Conservation (phyloP, 64 coral and sea anemone species). For the Anthopleura sola region DNA sequence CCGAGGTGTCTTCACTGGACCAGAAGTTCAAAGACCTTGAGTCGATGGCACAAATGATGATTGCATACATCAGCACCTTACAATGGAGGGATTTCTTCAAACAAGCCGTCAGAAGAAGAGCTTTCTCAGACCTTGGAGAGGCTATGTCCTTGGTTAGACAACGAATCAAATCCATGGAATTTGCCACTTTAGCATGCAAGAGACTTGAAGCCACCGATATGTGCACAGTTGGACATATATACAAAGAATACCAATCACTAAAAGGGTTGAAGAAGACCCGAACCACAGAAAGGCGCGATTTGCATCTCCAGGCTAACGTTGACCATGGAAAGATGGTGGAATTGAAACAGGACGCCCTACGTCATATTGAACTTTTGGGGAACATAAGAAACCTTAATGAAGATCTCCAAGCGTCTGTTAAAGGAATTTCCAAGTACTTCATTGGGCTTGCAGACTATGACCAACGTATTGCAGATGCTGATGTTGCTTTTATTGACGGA, state of each 20-base stretch:
- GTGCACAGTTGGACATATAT: conserved; percentile 48
- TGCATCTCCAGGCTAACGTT: conserved; percentile 22
- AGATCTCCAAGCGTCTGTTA: not conserved
- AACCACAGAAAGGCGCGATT: not conserved
- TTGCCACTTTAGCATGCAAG: conserved; percentile 30
- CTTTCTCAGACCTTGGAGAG: conserved; percentile 8
- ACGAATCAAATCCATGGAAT: conserved; percentile 12
- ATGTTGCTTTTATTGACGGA: conserved; percentile 9
- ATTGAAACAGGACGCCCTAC: no score
- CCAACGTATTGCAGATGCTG: no score
- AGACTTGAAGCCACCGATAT: conserved; percentile 25
- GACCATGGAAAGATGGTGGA: conserved; percentile 31
- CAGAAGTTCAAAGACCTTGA: conserved; percentile 1
- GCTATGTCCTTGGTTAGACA: conserved; percentile 16
- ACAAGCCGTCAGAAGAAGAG: conserved; percentile 18
- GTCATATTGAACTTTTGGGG: conserved; percentile 8
- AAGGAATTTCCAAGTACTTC: conserved; percentile 22
- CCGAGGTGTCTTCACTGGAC: not conserved
- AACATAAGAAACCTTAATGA: conserved; percentile 24
- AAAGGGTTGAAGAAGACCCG: no score
- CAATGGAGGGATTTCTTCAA: conserved; percentile 17
- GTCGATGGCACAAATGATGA: conserved; percentile 13
- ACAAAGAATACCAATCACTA: conserved; percentile 12
- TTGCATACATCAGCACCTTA: conserved; percentile 17
- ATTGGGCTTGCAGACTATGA: conserved; percentile 37